Conservation (phyloP, 2,113 vertebrate species). For the Puntigrus tetrazona region DNA sequence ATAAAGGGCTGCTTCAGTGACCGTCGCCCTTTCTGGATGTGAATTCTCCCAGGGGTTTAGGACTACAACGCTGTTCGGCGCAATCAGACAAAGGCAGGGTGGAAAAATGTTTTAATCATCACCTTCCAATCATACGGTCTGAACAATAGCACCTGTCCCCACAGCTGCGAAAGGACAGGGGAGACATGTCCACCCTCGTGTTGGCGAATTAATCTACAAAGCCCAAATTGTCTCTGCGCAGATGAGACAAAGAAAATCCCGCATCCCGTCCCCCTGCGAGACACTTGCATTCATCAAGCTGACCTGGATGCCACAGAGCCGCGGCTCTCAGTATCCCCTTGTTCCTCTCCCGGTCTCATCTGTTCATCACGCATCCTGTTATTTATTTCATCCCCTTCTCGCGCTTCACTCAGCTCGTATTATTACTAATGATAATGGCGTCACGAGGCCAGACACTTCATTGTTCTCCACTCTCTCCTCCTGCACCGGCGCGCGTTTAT, state of each 20-base stretch:
- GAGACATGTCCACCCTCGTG: neutral
- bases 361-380: constrained; percentile 48
- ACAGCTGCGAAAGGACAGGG: neutral
- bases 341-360: constrained; percentile 47
- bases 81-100: neutral
- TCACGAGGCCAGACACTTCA: constrained; percentile 57
- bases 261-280: constrained; percentile 30
- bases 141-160: constrained; percentile 11
- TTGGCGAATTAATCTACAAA: constrained; percentile 50
- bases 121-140: neutral
- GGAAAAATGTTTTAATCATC: constrained; percentile 15
- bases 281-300: constrained; percentile 56
- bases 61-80: neutral
- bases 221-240: constrained; percentile 42
- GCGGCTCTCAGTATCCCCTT: neutral
- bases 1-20: neutral
- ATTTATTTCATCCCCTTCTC: constrained; percentile 41
- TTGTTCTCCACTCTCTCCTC: constrained; percentile 58
- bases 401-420: constrained; percentile 14
- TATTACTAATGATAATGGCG: constrained; percentile 63
- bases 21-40: neutral
- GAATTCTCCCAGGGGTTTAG: neutral
- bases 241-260: constrained; percentile 38
- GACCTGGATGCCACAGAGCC: constrained; percentile 46
- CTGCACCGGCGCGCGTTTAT: constrained; percentile 48